Base-by-base conservation (phyloP, 2,888 invertebrate genomes). In the Ischnus inquisitorius region DNA sequence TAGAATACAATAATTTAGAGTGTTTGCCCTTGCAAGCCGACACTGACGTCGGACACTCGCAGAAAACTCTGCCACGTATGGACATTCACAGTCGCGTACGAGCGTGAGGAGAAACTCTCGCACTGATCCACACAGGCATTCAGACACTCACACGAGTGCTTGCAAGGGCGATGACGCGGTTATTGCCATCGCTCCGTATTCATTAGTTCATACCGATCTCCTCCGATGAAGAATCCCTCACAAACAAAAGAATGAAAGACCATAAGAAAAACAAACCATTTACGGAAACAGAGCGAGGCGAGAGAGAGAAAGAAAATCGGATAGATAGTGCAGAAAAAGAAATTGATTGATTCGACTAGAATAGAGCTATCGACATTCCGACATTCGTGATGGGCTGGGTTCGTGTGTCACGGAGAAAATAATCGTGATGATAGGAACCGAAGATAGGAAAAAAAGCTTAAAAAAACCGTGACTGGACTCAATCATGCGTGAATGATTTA, bases 271-370 rank as follows among this genome's bases (percentile, higher is more conserved):
- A 5, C 0, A 34, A 8, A 34, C 34, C 34, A 34, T 34, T 34
- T 34, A 34, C 34, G 34, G 34, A 34, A 4, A 1, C 34, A 34
- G 4, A 34, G 34, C 4, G 1, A 6, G 34, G 8, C 4, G 8
- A 34, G 34, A 67, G 46, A 34, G n/a, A 12, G 28, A 28, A 71
- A 71, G 51, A 46, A 22, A 41, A 41, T 69, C 34, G 57, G 28
- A 28, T 16, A 41, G 4, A 16, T 8, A 41, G 22, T 10, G 25
- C 28, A 16, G 43, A 28, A 68, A n/a, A 78, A 8, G 16, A 41
- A 71, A 34, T 34, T 34, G 34, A 34, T 34, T 34, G 34, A 34
- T 34, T 34, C 34, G 34, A 34, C 34, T 1, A 34, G 6, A 34
- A 34, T 34, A 34, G 5, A 34, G 34, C 34, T 34, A 34, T 34